These are phyloP conservation scores for Heliangelus exortis DNA, from an alignment of 2,797 vertebrate species.

Conservation along the genomic window DNA sequence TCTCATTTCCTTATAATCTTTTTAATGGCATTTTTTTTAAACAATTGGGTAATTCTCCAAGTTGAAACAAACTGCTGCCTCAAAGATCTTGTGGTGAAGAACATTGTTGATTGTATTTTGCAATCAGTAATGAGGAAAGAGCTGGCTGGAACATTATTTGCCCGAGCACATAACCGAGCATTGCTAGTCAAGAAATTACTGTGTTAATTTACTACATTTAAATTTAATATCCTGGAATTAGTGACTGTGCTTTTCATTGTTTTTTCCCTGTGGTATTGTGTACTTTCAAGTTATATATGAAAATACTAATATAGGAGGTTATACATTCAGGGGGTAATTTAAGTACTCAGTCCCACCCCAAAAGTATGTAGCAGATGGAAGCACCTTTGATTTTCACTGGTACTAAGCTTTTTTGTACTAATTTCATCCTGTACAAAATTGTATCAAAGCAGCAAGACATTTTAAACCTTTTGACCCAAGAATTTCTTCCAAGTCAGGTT, in stretches of 20 bases:
- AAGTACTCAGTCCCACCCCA: neutral
- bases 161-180: neutral
- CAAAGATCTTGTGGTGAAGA: neutral
- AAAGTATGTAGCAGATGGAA: neutral
- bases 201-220: neutral
- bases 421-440: neutral
- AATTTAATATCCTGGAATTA: neutral
- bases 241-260: neutral
- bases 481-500: neutral
- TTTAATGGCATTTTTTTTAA: neutral
- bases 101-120: neutral
- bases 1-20: slow-evolving; percentile 2
- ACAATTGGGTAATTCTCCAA: neutral
- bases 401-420: neutral
- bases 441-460: neutral
- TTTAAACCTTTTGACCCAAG: neutral
- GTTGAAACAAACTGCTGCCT: neutral
- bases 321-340: neutral
- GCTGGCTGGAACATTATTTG: neutral
- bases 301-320: neutral
- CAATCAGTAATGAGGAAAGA: neutral
- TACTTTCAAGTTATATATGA: neutral
- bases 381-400: neutral
- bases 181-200: neutral
- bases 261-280: neutral